Evolutionary conservation across 1,140 invertebrate species (phyloP).

Genomic region (Ips typographus): DNA sequence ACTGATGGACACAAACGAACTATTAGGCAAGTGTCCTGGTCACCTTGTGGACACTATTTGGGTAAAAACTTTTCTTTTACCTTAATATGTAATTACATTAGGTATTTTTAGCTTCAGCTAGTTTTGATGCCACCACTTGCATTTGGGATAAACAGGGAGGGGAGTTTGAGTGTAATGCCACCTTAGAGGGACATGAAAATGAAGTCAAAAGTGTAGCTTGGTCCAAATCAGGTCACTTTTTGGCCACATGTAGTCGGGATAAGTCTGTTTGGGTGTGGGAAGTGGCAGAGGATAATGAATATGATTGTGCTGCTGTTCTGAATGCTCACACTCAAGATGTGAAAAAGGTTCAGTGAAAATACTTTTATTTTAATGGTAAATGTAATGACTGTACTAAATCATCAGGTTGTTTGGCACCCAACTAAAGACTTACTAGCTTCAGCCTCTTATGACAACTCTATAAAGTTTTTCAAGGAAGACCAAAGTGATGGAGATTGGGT

Average conservation of each 20-base stretch:
- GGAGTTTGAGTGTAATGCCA: conserved; percentile 92
- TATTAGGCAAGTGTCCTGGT: conserved; percentile 90
- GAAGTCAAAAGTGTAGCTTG: conserved; percentile 97
- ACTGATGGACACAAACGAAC: conserved; percentile 91
- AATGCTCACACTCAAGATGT: conserved; percentile 96
- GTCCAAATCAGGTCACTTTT: conserved; percentile 80
- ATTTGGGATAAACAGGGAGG: conserved; percentile 87
- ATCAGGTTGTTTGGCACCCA: conserved; percentile 90
- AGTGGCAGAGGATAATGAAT: conserved; percentile 84
- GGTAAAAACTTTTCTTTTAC: conserved; percentile 8
- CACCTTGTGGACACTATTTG: conserved; percentile 83
- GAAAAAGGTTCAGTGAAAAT: conserved; percentile 65
- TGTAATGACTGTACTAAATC: conserved; percentile 1
- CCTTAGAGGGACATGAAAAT: conserved; percentile 98
- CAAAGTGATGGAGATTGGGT: conserved; percentile 80
- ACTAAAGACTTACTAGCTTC: conserved; percentile 86
- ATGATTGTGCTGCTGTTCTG: conserved; percentile 95
- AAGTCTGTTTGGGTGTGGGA: conserved; percentile 99
- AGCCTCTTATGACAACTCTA: conserved; percentile 94
- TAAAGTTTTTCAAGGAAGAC: conserved; percentile 92
- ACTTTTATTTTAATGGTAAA: neutral
- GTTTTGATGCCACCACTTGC: conserved; percentile 94
- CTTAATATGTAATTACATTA: conserved; percentile 14
- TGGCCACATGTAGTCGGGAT: conserved; percentile 96
- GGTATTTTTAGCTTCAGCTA: conserved; percentile 78